A percentile compares a stretch with the other conserved stretches of the same genome.
Conservation (phyloP, 2,113 vertebrate genomes). For the Ptilorrhoa leucosticta region DNA sequence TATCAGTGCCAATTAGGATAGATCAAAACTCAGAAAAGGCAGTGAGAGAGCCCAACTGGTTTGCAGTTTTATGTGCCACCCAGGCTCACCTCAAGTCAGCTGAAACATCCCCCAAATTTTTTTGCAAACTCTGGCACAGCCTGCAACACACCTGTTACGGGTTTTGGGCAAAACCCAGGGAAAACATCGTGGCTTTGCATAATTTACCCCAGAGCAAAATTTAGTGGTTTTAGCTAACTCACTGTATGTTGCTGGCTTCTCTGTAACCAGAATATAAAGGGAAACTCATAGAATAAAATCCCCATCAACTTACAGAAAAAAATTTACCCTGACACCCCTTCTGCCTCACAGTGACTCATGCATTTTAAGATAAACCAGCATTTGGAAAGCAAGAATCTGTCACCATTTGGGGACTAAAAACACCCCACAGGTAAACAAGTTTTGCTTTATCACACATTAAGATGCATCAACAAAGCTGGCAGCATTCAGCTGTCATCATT, state of each 20-base stretch:
- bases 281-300: not conserved
- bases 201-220: not conserved
- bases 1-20: not conserved
- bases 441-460: not conserved
- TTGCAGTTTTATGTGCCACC: not conserved
- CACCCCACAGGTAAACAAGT: not conserved
- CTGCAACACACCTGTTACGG: not conserved
- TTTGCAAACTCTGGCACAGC: not conserved
- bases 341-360: not conserved
- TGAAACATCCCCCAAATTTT: not conserved
- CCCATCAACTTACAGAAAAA: not conserved
- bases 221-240: not conserved
- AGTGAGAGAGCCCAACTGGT: not conserved
- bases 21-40: not conserved
- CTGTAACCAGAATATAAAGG: not conserved
- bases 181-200: not conserved
- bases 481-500: not conserved
- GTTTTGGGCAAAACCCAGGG: slow-evolving; percentile 9
- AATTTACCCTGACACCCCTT: not conserved
- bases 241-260: not conserved
- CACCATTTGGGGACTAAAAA: not conserved
- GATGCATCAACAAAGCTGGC: not conserved
- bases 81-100: not conserved
- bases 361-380: not conserved
- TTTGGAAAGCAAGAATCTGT: not conserved